Percentiles rank a stretch among this genome's conserved stretches.
These are phyloP conservation scores for Hydrotaea diabolus DNA, from an alignment of 2,888 invertebrate species.

Conservation along the genomic window DNA sequence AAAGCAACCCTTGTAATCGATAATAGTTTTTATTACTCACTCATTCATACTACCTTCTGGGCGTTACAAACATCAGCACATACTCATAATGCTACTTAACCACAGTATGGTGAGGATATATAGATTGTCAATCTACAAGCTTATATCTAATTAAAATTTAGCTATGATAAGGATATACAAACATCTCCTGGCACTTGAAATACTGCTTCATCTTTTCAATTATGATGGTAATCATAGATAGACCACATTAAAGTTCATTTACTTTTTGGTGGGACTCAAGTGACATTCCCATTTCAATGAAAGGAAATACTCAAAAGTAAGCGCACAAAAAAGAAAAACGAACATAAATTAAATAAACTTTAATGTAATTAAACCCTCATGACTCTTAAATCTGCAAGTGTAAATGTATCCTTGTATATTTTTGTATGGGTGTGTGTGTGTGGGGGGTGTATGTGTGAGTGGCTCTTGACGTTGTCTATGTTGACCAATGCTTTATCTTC, in stretches of 20 bases:
- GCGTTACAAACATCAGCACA: no score
- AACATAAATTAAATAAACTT: neutral
- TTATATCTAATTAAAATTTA: neutral
- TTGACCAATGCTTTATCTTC: conserved; percentile 39
- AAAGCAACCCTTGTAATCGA: no score
- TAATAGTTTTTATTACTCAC: no score
- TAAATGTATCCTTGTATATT: no score
- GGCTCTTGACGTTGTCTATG: conserved; percentile 11
- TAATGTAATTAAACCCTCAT: conserved; percentile 36
- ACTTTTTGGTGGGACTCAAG: neutral
- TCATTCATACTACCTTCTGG: no score
- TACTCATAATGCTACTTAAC: no score
- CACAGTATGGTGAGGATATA: no score
- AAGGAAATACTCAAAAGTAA: neutral
- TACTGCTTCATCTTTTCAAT: neutral
- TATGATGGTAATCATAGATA: neutral
- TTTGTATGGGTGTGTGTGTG: neutral
- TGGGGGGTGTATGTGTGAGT: neutral
- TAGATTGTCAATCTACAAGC: no score
- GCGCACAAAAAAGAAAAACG: neutral
- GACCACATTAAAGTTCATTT: conserved; percentile 9
- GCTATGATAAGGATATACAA: neutral
- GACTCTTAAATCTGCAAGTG: no score
- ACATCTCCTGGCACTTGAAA: neutral
- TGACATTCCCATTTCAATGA: conserved; percentile 24